Base-by-base conservation (phyloP, 1,140 invertebrate genomes). In the Drosophila nebulosa region DNA sequence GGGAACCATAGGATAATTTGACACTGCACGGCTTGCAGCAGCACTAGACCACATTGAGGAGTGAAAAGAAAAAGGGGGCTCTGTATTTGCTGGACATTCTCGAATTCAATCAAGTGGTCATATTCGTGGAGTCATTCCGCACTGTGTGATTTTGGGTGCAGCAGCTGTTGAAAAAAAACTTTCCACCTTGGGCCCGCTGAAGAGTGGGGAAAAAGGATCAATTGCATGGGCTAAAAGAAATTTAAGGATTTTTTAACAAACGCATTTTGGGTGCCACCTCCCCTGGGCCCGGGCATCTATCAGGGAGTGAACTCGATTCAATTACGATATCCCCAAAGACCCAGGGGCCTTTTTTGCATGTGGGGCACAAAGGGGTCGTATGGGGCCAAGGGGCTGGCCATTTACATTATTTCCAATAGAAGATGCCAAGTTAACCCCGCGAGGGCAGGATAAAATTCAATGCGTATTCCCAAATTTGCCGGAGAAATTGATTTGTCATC, bases 221-320 rank as follows among this genome's bases (percentile, higher is more conserved):
- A 78, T 92, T 98, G 12, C 96, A 97, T 0, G 94, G 94, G 98
- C 67, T 99, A 99, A 92, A 98, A 99, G 92, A 97, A 99, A 80
- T 99, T 99, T 91, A 99, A 99, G 93, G 98, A 99, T 93, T 99
- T 99, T 92, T 98, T n/a, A n/a, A 99, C 92, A 99, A 99, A 94
- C 93, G 98, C 74, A 99, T 99, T 80, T 93, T 99, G 75, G 99
- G 99, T 3, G 99, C 99, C 0, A 99, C 99, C 0, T 93, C 92
- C 99, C 27, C 99, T 99, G 93, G 99, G 99, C 18, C 94, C 99
- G 78, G 97, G 97, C 62, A 98, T 98, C 97, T 92, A 98, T 98
- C 92, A 97, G 92, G 92, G 99, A 92, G 99, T 99, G 0, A 99
- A 99, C 92, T 99, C 0, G n/a, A n/a, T 99, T 99, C 91, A 99